Evolutionary conservation across 2,888 invertebrate genomes (phyloP), one percentile per base, ranked within the genome.

Genomic region (Acleris literana): DNA sequence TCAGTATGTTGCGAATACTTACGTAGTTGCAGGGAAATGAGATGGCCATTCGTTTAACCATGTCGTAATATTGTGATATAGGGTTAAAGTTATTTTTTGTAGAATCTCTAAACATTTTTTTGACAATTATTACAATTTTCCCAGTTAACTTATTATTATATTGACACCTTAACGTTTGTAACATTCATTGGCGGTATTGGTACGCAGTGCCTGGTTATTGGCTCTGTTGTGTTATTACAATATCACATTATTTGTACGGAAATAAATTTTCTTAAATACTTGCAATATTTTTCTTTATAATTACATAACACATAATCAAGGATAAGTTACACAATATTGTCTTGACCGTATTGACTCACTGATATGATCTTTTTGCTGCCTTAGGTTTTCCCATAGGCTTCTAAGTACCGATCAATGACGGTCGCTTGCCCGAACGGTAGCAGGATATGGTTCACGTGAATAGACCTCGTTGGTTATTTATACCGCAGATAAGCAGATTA

Each of bases 1-100:
- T 62, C 57, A 18, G 16, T 13, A 16, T 29, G 61, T 66, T 66
- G 65, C 65, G 65, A 66, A 66, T 66, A 65, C 64, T 65, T 66
- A 66, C 65, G 65, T 66, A 51, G 33, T 49, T 61, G 56, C 56
- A 25, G 66, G 56, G 66, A 66, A 53, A 66, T 66, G 61, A 53
- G 66, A 66, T 53, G 56, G 46, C 61, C 20, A 61, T 53, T 62
- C 56, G 29, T 57, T 46, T 66, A 53, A 62, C 57, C 46, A 48
- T 66, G 66, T 57, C 62, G 66, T 66, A 66, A 66, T 53, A 56
- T 65, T 61, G 61, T 49, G 56, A 55, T 61, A 51, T 55, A 55
- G 7, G 20, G 49, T 4, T 49, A 13, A 3, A 20, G n/a, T 11
- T 49, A 13, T 17, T 20, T 17, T 20, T 20, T 17, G 33, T 49